A percentile compares a stretch with the other conserved stretches of the same genome.
Conservation (phyloP, 1,140 invertebrate genomes). For the Lepidurus apus region DNA sequence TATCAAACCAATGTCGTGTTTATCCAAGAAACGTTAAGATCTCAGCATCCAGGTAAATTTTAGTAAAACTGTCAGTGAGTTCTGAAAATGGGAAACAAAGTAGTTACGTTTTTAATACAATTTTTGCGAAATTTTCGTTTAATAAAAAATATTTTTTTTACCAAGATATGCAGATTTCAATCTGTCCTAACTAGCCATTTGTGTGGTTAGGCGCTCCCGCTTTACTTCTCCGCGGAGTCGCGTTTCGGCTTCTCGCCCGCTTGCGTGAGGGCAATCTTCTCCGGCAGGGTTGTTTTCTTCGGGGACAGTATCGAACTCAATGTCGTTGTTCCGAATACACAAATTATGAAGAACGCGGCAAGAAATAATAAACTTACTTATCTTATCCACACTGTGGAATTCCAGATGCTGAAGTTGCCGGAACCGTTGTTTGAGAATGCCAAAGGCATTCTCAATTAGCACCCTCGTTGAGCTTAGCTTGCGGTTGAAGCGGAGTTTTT, state of each 20-base stretch:
- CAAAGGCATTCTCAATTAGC: slow-evolving; percentile 42
- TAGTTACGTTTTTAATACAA: neutral
- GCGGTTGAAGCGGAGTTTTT: neutral
- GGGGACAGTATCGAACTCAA: neutral
- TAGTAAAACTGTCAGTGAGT: neutral
- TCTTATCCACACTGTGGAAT: slow-evolving; percentile 38
- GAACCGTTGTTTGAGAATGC: slow-evolving; percentile 42
- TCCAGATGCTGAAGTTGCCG: slow-evolving; percentile 41
- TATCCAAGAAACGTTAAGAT: neutral
- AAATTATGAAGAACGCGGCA: slow-evolving; percentile 44
- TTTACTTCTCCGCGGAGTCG: neutral
- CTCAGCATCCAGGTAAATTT: neutral
- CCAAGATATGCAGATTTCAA: neutral
- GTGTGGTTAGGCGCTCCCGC: neutral
- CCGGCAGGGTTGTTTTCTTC: neutral
- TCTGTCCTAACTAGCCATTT: neutral
- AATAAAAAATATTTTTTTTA: neutral
- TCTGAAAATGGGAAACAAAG: neutral
- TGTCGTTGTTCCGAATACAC: slow-evolving; percentile 40
- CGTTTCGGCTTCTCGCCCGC: neutral
- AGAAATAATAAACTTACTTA: slow-evolving; percentile 40
- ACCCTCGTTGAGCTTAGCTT: neutral
- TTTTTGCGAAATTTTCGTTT: neutral
- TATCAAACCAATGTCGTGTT: neutral
- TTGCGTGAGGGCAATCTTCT: neutral